Evolutionary conservation across 2,113 vertebrate genomes (phyloP), one percentile per base, ranked within the genome.

Genomic region (Chionodraco myersi): DNA sequence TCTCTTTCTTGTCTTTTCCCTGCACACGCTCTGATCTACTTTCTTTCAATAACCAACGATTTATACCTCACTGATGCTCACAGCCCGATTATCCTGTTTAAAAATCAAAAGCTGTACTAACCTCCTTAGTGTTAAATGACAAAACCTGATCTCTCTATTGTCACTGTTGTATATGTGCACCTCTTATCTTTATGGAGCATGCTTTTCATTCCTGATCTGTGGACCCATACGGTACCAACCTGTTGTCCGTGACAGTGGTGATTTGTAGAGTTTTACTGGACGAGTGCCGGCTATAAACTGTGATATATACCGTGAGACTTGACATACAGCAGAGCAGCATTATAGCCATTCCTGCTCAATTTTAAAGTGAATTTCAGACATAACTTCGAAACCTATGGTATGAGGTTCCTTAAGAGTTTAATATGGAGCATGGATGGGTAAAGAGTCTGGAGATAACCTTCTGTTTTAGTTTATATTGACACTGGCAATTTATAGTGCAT

Each of bases 261-360:
- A 90, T 85, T 90, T 87, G 79, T 85, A 12, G 73, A 56, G 44
- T 73, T 30, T 82, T 3, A 44, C 41, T 82, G 77, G 72, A 77
- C 3, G 53, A 58, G 21, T 5, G 52, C 56, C 3, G 36, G 36
- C 36, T 41, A 6, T 41, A 41, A 6, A 7, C 6, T 7, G 36
- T 41, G 36, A 41, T 41, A 7, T 41, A 41, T 41, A 41, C 36
- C 36, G 36, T 7, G 54, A 66, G 30, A 41, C 52, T 64, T 15
- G 44, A 72, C 49, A 64, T 18, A 41, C 15, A 57, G 45, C 41
- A 76, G 61, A 75, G 64, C 72, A 62, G 53, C 54, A 81, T 86
- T 84, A 69, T 77, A 41, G 18, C n/a, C 70, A 61, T 86, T 80
- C 70, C 75, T 56, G 13, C 47, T 30, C 13, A n/a, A 57, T 47